Percentiles rank a stretch among this genome's conserved stretches.
These are phyloP conservation scores for Beris morrisii DNA, from an alignment of 2,888 invertebrate genomes.

Conservation along the genomic window DNA sequence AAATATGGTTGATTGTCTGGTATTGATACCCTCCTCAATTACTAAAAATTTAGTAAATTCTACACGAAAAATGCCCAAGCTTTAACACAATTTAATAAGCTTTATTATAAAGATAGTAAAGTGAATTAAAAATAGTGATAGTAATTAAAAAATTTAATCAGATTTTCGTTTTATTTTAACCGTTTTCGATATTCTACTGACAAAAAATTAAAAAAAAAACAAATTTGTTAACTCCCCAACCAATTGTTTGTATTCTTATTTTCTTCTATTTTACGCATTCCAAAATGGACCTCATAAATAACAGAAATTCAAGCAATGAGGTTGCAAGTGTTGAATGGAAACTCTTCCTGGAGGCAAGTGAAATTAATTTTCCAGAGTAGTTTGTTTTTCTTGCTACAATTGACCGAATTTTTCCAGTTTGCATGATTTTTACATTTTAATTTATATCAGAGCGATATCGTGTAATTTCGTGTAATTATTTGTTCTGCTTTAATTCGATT, in stretches of 20 bases:
- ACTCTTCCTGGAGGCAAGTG: conserved; percentile 55
- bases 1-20: too few relatives aligned
- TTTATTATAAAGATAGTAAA: too few relatives aligned
- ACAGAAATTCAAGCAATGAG: conserved; percentile 56
- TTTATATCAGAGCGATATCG: too few relatives aligned
- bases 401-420: not conserved
- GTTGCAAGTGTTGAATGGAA: conserved; percentile 49
- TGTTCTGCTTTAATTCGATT: conserved; percentile 3
- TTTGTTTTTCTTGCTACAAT: not conserved
- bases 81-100: too few relatives aligned
- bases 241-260: not conserved
- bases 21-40: too few relatives aligned
- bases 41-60: too few relatives aligned
- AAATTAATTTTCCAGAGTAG: not conserved
- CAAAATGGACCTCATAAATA: conserved; percentile 4
- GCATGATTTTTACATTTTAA: conserved; percentile 10
- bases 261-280: conserved; percentile 19
- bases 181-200: too few relatives aligned
- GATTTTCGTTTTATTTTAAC: too few relatives aligned
- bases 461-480: conserved; percentile 10
- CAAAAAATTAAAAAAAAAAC: not conserved
- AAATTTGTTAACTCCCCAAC: too few relatives aligned
- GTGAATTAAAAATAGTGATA: too few relatives aligned
- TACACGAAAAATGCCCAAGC: too few relatives aligned
- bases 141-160: too few relatives aligned